Evolutionary conservation across 2,113 vertebrate species (phyloP), one percentile per base, ranked within the genome.

Genomic region (Elephas maximus): DNA sequence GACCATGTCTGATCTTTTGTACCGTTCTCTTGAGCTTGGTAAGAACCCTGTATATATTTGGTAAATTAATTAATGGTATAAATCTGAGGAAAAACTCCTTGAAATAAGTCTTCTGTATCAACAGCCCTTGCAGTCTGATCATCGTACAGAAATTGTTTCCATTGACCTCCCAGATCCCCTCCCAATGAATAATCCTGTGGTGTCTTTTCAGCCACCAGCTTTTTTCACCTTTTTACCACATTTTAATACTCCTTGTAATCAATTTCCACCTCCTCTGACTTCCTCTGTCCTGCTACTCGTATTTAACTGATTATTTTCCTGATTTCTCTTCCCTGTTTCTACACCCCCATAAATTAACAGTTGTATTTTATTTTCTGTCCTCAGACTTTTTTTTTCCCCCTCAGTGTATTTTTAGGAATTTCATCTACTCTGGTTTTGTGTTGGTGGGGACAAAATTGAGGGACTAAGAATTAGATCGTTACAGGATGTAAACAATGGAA

Each of bases 401-500:
- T 87, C 53, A 57, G 0, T 51, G 5, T 89, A 30, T 79, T 67
- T 84, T 95, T 7, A 77, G 62, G 63, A 69, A 91, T 95, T 41
- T 90, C 28, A 48, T 93, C 84, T 90, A 67, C 45, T 96, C 63
- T 28, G 21, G 12, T 95, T 95, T 95, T 85, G 48, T 84, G 14
- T 81, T 84, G 21, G 21, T 14, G 65, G 12, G 28, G 62, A 92
- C 33, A 37, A 88, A 78, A 90, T 45, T 62, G 37, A 96, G 45
- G 81, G 17, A 10, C 51, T 87, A 71, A 74, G 45, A n/a, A 44
- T 96, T 63, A 83, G 76, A 24, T 65, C 41, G 0, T 23, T 18
- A 26, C 8, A 62, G 86, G 60, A 44, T 81, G 63, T 88, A 57
- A 78, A n/a, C 67, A 79, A 0, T 80, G 28, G 89, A 60, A 60